Evolutionary conservation across 2,888 invertebrate species (phyloP).

Genomic region (Morpho deidamia): DNA sequence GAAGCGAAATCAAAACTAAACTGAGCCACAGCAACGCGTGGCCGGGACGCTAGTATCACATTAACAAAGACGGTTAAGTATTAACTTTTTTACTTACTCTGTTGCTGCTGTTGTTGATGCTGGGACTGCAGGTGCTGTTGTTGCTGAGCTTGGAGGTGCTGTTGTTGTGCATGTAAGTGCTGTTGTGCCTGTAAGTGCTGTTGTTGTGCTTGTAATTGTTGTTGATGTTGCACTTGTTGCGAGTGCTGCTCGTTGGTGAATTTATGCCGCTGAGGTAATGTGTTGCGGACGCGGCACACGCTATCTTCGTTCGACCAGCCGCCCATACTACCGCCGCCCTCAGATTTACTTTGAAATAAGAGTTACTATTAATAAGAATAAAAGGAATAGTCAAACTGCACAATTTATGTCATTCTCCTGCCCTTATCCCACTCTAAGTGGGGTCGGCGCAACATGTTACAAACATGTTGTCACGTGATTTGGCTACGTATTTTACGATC

Average conservation of each 20-base stretch:
- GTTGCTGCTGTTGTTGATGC: slow-evolving; percentile 29
- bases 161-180: slow-evolving; percentile 19
- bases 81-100: slow-evolving; percentile 18
- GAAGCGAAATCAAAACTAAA: too few species aligned
- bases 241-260: slow-evolving; percentile 66
- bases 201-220: slow-evolving; percentile 36
- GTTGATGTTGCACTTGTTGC: slow-evolving; percentile 44
- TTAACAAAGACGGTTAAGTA: too few species aligned
- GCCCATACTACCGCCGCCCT: slow-evolving; percentile 63
- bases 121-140: slow-evolving; percentile 36
- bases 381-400: too few species aligned
- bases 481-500: too few species aligned
- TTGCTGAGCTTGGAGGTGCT: slow-evolving; percentile 28
- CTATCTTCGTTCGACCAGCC: slow-evolving; percentile 71
- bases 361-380: not conserved
- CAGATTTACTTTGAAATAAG: slow-evolving; percentile 50
- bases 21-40: too few species aligned
- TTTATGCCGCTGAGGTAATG: slow-evolving; percentile 63
- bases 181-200: slow-evolving; percentile 29
- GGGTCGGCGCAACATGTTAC: too few species aligned
- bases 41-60: too few species aligned
- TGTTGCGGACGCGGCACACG: slow-evolving; percentile 64
- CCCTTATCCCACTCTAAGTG: too few species aligned
- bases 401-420: too few species aligned
- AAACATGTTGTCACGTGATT: too few species aligned